Conservation (phyloP, 2,797 vertebrate species). For the Poeciliopsis paucimaculata region DNA sequence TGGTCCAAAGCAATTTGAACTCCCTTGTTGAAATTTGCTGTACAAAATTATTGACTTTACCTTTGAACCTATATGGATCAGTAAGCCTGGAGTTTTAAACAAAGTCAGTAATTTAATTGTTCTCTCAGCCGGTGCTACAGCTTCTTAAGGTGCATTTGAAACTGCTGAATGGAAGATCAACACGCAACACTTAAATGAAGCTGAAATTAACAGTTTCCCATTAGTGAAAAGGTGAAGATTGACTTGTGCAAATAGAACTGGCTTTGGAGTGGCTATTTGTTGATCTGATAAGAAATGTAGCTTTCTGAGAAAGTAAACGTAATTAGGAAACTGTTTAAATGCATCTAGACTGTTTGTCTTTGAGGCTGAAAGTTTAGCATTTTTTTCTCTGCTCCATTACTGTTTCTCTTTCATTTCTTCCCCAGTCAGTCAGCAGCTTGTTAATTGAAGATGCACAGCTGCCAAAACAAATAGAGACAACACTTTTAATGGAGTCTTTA, state of each 20-base stretch:
- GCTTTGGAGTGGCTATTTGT: not conserved
- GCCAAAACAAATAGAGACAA: slow-evolving; percentile 16
- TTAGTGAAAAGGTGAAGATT: not conserved
- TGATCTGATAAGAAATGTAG: not conserved
- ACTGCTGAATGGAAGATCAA: not conserved
- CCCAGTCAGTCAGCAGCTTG: slow-evolving; percentile 7
- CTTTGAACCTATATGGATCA: not conserved
- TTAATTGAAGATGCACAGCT: slow-evolving; percentile 21
- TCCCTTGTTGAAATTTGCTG: too few relatives aligned
- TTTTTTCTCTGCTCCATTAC: not conserved
- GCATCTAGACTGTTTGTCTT: not conserved
- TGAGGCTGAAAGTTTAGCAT: not conserved
- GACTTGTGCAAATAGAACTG: not conserved
- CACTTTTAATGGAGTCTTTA: slow-evolving; percentile 18
- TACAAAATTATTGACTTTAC: too few relatives aligned
- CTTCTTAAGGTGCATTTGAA: not conserved
- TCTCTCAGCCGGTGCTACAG: not conserved
- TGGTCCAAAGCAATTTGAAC: too few relatives aligned
- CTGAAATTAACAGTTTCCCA: not conserved
- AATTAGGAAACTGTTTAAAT: not conserved
- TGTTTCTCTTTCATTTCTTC: slow-evolving; percentile 1
- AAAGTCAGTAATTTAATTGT: not conserved
- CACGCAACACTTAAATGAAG: not conserved
- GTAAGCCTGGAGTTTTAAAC: not conserved
- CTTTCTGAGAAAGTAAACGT: not conserved